Percentiles rank a stretch among this genome's conserved stretches.
Evolutionary conservation across 2,797 vertebrate species (phyloP).

Genomic region (Phrynocephalus vlangalii): DNA sequence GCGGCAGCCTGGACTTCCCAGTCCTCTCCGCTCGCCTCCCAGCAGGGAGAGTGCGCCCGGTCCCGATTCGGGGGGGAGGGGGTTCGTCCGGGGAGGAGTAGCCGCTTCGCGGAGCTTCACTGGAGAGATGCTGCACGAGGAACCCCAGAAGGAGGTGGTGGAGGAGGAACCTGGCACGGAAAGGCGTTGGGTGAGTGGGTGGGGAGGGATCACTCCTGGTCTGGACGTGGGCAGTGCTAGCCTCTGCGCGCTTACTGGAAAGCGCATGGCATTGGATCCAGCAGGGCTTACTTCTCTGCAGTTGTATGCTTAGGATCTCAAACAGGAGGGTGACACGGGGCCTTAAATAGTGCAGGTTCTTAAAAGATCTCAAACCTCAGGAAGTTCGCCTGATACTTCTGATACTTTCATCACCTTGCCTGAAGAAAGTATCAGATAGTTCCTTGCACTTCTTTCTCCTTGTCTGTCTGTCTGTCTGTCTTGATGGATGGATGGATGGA

Average conservation of each 20-base stretch:
- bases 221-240: not conserved
- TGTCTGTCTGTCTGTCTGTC: too few species aligned
- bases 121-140: not conserved
- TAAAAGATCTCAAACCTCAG: not conserved
- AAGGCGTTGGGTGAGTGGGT: not conserved
- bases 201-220: not conserved
- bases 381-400: too few species aligned
- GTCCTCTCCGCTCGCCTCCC: too few species aligned
- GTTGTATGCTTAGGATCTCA: not conserved
- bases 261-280: not conserved
- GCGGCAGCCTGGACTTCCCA: too few species aligned
- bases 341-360: not conserved
- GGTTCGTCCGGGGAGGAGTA: not conserved
- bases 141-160: too few species aligned
- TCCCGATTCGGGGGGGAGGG: too few species aligned
- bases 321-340: not conserved
- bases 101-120: too few species aligned
- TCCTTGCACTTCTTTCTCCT: too few species aligned
- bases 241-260: too few species aligned
- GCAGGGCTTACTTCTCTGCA: not conserved
- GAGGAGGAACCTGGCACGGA: not conserved
- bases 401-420: too few species aligned
- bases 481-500: too few species aligned
- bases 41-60: not conserved
- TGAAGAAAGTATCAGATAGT: too few species aligned